phyloP scores from a whole-genome alignment of 2,113 vertebrate species.

The Neoarius graeffei region DNA sequence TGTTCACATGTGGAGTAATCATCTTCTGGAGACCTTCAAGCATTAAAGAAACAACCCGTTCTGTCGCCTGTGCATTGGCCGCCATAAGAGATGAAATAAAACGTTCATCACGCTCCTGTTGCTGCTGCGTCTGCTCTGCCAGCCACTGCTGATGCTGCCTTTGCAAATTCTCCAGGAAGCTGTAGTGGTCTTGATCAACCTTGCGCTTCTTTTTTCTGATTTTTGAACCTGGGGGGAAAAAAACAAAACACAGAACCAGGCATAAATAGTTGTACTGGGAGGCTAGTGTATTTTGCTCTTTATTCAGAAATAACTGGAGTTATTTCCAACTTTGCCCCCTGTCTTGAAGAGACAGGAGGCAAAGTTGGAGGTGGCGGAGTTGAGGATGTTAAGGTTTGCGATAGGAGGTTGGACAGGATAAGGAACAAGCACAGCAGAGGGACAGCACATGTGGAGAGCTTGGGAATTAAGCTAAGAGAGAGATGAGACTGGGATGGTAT shows the following conservation, averaged over 20 bases:
- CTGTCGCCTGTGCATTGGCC: slow-evolving; percentile 1
- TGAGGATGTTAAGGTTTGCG: no score
- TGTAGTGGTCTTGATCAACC: slow-evolving; percentile 1
- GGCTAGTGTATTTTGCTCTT: not conserved
- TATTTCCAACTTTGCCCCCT: no score
- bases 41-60: slow-evolving; percentile 5
- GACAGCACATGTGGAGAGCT: no score
- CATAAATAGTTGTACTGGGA: no score
- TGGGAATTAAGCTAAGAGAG: no score
- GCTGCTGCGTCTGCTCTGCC: not conserved
- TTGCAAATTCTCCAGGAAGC: slow-evolving; percentile 9
- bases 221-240: not conserved
- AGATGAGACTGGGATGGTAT: no score
- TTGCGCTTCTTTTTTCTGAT: not conserved
- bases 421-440: no score
- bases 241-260: not conserved
- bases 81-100: slow-evolving; percentile 13
- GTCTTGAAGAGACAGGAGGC: no score
- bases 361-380: no score
- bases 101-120: not conserved
- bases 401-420: no score
- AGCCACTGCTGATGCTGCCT: not conserved
- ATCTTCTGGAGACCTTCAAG: slow-evolving; percentile 14
- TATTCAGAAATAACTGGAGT: not conserved
- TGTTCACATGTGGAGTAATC: not conserved